Evolutionary conservation across 2,113 vertebrate species (phyloP), one percentile per base, ranked within the genome.

Genomic region (Neofelis nebulosa): DNA sequence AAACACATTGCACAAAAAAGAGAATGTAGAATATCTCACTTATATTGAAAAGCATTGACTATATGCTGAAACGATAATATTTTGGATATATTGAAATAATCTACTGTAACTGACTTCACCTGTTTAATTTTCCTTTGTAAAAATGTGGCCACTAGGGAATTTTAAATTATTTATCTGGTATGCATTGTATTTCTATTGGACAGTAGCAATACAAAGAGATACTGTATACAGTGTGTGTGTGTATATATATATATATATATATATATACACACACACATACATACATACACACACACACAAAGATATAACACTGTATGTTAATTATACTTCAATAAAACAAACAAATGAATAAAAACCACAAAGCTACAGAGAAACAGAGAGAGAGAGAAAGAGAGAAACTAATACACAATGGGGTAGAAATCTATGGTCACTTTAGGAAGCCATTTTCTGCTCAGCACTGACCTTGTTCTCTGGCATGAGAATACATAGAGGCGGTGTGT

Each of bases 201-300:
- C 9, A 50, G 45, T 50, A 33, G 21, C 21, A 7, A 61, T 85
- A 41, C 4, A 41, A 48, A 55, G n/a, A 89, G 18, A 25, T 38
- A 73, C 2, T 45, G 45, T 45, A 9, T 45, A 45, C 45, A 9
- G 45, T 9, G 45, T 45, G 45, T 45, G 45, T 45, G 1, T 45
- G 1, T 45, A 6, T 38, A 1, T 38, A 38, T 38, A 38, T 38
- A 38, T 38, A 38, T 38, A 38, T 38, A 38, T 38, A 38, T 38
- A 4, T 38, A 0, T 45, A 7, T 45, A n/a, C n/a, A 7, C 7
- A 7, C 0, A 45, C 1, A 45, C 0, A 45, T 0, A 45, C 1
- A 45, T 0, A 45, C 7, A 45, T 1, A 45, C 41, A 41, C 6
- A 45, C 45, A 45, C 45, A 45, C 45, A 45, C 45, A 45, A 45